These are phyloP conservation scores for Alosa alosa DNA, from an alignment of 2,113 vertebrate genomes.

Conservation along the genomic window DNA sequence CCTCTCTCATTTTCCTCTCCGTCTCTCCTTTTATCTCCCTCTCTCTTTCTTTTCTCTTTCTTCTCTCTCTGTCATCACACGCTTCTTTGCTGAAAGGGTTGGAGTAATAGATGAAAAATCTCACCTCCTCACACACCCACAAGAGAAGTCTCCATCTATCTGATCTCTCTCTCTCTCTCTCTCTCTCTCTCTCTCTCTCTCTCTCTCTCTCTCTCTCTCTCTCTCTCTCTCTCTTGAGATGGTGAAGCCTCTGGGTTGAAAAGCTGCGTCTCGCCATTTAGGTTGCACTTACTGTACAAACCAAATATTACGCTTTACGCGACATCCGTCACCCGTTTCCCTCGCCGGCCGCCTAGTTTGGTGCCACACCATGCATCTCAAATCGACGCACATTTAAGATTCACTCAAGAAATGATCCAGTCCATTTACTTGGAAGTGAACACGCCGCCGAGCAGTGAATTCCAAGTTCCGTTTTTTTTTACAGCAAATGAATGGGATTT, in stretches of 20 bases:
- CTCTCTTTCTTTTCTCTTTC: background rate
- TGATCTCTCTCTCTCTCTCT: constrained; percentile 43
- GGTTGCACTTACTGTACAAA: background rate
- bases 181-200: constrained; percentile 7
- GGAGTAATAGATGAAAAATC: constrained; percentile 60
- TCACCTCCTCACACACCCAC: constrained; percentile 33
- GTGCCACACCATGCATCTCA: background rate
- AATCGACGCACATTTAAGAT: background rate
- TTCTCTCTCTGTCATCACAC: background rate
- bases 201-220: constrained; percentile 12
- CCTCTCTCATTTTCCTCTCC: constrained; percentile 36
- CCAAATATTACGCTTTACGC: background rate
- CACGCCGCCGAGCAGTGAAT: background rate
- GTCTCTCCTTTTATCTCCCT: constrained; percentile 25
- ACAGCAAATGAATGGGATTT: constrained; percentile 42
- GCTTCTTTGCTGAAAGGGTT: constrained; percentile 50
- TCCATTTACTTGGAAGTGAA: background rate
- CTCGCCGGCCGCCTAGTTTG: background rate
- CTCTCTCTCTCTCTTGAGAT: constrained; percentile 31
- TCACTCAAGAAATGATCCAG: background rate
- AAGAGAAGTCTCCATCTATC: constrained; percentile 39
- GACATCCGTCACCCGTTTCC: background rate
- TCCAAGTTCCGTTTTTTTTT: constrained; percentile 20
- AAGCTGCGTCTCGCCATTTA: background rate
- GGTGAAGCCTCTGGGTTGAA: constrained; percentile 14